Evolutionary conservation across 53 echinoderm and acorn worm species (phyloP).

Genomic region (Paracentrotus lividus): DNA sequence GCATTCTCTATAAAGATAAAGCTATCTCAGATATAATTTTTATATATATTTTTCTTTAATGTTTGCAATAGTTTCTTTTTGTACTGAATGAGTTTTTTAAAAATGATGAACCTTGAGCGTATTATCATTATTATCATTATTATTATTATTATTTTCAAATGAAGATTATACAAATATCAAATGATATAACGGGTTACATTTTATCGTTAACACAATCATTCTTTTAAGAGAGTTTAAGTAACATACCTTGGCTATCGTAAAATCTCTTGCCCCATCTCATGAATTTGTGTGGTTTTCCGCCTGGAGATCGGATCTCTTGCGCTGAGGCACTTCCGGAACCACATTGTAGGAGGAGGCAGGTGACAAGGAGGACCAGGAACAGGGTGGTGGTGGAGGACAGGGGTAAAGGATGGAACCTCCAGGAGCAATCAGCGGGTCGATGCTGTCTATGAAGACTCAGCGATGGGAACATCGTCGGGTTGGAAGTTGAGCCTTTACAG

Average conservation of each 20-base stretch:
- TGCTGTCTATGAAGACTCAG: conserved; percentile 25
- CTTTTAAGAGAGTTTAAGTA: too few species aligned
- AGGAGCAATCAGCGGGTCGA: conserved; percentile 18
- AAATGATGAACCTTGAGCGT: too few species aligned
- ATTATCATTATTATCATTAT: too few species aligned
- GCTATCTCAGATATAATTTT: too few species aligned
- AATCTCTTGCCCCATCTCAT: conserved; percentile 83
- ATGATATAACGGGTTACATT: too few species aligned
- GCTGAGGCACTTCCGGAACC: conserved; percentile 40
- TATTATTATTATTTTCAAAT: too few species aligned
- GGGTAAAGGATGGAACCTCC: conserved; percentile 42
- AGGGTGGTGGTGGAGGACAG: conserved; percentile 9
- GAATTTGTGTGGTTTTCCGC: conserved; percentile 67
- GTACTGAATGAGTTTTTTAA: too few species aligned
- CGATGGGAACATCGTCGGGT: conserved; percentile 33
- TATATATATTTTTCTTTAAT: too few species aligned
- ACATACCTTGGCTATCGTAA: conserved; percentile 69
- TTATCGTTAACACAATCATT: too few species aligned
- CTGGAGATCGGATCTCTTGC: conserved; percentile 54
- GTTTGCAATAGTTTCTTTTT: too few species aligned
- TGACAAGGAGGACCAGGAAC: conserved; percentile 43
- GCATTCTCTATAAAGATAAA: too few species aligned
- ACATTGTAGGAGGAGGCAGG: conserved; percentile 51
- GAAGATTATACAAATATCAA: too few species aligned
- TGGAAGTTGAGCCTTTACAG: conserved; percentile 5